phyloP scores from a whole-genome alignment of 2,113 vertebrate genomes.

The Panurus biarmicus region DNA sequence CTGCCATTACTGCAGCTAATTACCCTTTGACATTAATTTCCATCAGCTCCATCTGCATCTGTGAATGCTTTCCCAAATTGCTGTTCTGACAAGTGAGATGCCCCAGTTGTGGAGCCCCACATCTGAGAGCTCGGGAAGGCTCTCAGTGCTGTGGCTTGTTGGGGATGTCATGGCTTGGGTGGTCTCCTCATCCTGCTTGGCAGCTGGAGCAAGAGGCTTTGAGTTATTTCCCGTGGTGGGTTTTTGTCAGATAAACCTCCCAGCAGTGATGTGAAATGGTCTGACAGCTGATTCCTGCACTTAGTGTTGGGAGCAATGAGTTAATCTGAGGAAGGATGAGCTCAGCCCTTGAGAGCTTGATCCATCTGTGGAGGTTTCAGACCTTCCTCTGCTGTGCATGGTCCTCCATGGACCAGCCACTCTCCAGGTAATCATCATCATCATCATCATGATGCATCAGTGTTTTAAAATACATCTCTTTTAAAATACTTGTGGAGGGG shows the following conservation, averaged over 20 bases:
- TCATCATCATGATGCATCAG: neutral
- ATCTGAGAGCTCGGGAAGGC: neutral
- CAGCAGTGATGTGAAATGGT: neutral
- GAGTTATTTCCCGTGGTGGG: neutral
- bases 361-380: neutral
- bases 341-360: neutral
- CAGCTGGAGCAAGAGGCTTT: conserved; percentile 14
- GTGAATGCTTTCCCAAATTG: neutral
- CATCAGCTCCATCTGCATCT: neutral
- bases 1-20: neutral
- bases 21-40: neutral
- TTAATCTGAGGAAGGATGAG: neutral
- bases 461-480: neutral
- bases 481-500: neutral
- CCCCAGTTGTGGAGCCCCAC: neutral
- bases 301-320: neutral
- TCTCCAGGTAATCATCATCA: neutral
- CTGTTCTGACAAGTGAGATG: conserved; percentile 23
- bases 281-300: conserved; percentile 17
- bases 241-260: conserved; percentile 19
- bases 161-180: conserved; percentile 43
- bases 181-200: conserved; percentile 1
- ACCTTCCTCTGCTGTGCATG: rapidly evolving
- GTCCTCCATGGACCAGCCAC: neutral
- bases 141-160: neutral